Evolutionary conservation across 2,113 vertebrate species (phyloP).

Genomic region (Calyptomena viridis): DNA sequence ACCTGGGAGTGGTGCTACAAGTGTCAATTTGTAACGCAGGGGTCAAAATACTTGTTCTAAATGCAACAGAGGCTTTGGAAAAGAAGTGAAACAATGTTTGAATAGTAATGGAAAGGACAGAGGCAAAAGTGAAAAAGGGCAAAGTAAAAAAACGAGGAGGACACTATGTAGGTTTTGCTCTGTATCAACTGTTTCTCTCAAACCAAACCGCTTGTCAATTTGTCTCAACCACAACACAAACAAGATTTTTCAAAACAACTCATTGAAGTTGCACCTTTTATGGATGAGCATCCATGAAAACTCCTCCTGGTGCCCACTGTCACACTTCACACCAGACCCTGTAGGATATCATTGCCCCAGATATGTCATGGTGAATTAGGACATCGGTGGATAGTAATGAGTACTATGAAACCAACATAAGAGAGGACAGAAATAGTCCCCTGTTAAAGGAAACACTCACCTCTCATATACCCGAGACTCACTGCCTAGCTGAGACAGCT

Average conservation of each 20-base stretch:
- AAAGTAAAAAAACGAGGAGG: rapidly evolving
- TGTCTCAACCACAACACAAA: neutral
- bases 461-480: neutral
- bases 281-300: neutral
- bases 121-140: neutral
- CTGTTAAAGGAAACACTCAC: neutral
- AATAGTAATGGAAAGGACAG: neutral
- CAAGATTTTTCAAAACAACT: neutral
- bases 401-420: neutral
- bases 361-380: neutral
- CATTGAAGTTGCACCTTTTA: neutral
- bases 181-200: neutral
- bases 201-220: neutral
- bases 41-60: neutral
- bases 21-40: neutral
- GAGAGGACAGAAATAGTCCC: neutral
- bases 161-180: neutral
- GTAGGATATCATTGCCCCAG: neutral
- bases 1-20: neutral
- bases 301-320: neutral
- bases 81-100: neutral
- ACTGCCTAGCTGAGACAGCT: neutral
- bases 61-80: neutral
- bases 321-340: neutral
- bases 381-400: neutral